Evolutionary conservation across 2,888 invertebrate genomes (phyloP).

Genomic region (Xanthorhoe designata): DNA sequence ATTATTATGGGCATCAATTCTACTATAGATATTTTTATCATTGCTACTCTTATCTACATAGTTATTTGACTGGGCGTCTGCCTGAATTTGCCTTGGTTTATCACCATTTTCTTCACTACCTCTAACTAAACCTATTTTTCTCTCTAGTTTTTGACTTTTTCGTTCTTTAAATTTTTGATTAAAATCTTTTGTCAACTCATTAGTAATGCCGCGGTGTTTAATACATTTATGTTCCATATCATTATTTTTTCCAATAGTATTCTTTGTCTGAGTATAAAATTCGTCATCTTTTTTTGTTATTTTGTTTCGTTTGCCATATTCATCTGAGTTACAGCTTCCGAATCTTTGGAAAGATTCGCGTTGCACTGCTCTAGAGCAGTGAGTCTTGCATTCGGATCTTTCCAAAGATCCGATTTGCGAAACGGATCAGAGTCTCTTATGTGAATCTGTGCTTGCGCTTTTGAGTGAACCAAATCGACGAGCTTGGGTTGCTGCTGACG

Average conservation of each 20-base stretch:
- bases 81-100: slow-evolving; percentile 34
- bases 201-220: slow-evolving; percentile 8
- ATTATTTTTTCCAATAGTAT: slow-evolving; percentile 7
- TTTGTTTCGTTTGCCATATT: slow-evolving; percentile 1
- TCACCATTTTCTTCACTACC: slow-evolving; percentile 37
- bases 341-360: slow-evolving; percentile 42
- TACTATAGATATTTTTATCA: slow-evolving; percentile 27
- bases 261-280: slow-evolving; percentile 9
- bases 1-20: slow-evolving; percentile 23
- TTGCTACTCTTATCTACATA: slow-evolving; percentile 32
- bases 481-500: slow-evolving; percentile 58
- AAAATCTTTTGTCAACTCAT: slow-evolving; percentile 5
- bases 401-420: slow-evolving; percentile 56
- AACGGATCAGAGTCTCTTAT: slow-evolving; percentile 82
- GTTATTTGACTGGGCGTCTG: slow-evolving; percentile 16
- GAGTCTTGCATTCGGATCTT: slow-evolving; percentile 48
- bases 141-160: slow-evolving; percentile 36
- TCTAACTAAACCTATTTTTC: slow-evolving; percentile 43
- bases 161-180: slow-evolving; percentile 7
- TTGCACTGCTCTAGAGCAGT: slow-evolving; percentile 11
- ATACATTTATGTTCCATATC: slow-evolving; percentile 5
- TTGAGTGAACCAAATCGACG: slow-evolving; percentile 73
- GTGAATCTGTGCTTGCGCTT: slow-evolving; percentile 74
- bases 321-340: slow-evolving; percentile 22
- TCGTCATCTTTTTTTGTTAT: background rate